phyloP scores from a whole-genome alignment of 2,888 invertebrate species.

The Lochmaea crataegi region DNA sequence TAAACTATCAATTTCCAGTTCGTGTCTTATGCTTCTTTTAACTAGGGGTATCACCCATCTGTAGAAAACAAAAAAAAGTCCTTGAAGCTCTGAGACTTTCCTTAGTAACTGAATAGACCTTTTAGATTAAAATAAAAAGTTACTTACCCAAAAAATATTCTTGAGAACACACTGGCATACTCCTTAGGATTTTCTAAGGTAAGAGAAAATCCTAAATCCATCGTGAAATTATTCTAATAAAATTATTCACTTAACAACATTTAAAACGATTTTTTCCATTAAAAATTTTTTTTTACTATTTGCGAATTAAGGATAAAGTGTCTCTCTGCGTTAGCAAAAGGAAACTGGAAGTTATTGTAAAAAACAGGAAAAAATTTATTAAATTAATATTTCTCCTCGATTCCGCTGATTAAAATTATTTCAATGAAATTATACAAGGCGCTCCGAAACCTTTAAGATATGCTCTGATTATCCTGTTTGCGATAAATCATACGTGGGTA shows the following conservation, averaged over 20 bases:
- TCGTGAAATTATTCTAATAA: constrained; percentile 14
- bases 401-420: neutral
- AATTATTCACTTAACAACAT: neutral
- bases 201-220: constrained; percentile 52
- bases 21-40: constrained; percentile 62
- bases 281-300: neutral
- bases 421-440: neutral
- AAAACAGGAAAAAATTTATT: neutral
- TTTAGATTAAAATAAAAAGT: neutral
- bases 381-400: neutral
- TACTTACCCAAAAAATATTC: constrained; percentile 63
- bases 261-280: neutral
- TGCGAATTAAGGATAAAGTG: too few relatives aligned
- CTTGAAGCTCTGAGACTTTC: neutral
- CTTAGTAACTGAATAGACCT: neutral
- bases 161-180: constrained; percentile 71
- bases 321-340: neutral
- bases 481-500: neutral
- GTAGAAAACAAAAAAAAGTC: neutral
- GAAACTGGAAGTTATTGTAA: neutral
- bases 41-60: neutral
- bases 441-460: neutral
- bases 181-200: constrained; percentile 69
- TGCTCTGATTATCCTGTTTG: neutral
- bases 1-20: constrained; percentile 74